These are phyloP conservation scores for Aphodius granarius DNA, from an alignment of 2,888 invertebrate genomes.

Conservation along the genomic window DNA sequence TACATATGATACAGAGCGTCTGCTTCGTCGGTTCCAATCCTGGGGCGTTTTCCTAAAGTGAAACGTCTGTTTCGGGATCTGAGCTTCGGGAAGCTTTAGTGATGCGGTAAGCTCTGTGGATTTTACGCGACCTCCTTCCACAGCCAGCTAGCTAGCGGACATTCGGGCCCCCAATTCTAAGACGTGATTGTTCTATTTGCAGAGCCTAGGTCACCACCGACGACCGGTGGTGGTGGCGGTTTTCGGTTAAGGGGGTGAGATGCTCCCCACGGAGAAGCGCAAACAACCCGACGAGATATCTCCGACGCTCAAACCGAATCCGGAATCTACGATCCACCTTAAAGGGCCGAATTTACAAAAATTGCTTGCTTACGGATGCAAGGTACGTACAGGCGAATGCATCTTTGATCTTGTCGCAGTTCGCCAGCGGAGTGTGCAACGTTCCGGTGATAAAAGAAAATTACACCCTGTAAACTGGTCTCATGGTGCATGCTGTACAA, in stretches of 20 bases:
- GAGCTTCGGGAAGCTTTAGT: neutral
- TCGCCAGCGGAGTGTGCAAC: neutral
- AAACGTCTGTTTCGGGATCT: neutral
- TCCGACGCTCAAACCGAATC: neutral
- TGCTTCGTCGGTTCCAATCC: neutral
- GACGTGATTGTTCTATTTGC: neutral
- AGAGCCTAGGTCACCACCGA: neutral
- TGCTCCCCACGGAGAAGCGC: neutral
- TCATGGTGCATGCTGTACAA: neutral
- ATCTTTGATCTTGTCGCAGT: neutral
- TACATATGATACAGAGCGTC: too few relatives aligned
- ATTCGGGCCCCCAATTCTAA: neutral
- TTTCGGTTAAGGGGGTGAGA: neutral
- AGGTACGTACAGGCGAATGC: neutral
- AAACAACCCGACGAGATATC: neutral
- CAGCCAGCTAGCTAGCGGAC: neutral
- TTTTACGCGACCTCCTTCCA: neutral
- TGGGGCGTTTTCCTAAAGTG: neutral
- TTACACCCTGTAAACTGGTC: neutral
- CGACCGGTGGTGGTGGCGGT: neutral
- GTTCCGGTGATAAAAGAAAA: neutral
- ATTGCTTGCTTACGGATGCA: neutral
- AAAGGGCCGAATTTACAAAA: neutral
- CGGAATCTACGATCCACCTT: neutral
- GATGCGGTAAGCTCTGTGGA: neutral